These are phyloP conservation scores for Alosa sapidissima DNA, from an alignment of 2,797 vertebrate species.

Conservation along the genomic window DNA sequence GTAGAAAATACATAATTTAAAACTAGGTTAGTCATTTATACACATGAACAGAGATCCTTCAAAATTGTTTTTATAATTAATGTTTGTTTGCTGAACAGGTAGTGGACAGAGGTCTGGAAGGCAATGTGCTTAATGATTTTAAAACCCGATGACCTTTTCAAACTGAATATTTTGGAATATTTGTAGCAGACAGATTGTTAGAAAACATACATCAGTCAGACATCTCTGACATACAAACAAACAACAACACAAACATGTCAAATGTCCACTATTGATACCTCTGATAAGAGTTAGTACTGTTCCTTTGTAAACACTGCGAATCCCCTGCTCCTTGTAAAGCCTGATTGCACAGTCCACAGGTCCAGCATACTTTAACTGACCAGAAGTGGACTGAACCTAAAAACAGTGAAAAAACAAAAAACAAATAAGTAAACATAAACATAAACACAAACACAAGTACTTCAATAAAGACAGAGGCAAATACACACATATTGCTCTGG, in stretches of 20 bases:
- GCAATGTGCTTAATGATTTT: background rate
- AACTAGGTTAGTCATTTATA: background rate
- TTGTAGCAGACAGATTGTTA: background rate
- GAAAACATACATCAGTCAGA: background rate
- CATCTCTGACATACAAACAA: conserved; percentile 18
- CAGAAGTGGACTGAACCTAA: conserved; percentile 69
- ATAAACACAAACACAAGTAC: background rate
- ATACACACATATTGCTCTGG: background rate
- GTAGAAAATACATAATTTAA: background rate
- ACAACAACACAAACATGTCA: background rate
- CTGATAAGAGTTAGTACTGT: conserved; percentile 76
- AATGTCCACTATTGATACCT: conserved; percentile 57
- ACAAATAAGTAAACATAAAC: background rate
- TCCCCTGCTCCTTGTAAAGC: conserved; percentile 71
- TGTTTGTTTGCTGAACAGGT: background rate
- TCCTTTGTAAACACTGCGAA: conserved; percentile 74
- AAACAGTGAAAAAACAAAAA: background rate
- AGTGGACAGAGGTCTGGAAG: background rate
- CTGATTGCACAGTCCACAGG: conserved; percentile 72
- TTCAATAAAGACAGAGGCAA: background rate
- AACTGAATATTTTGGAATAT: background rate
- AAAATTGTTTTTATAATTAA: background rate
- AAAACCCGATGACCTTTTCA: background rate
- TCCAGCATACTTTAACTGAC: conserved; percentile 61
- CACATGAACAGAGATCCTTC: background rate